Percentiles rank a stretch among this genome's conserved stretches.
Evolutionary conservation across 2,888 invertebrate species (phyloP).

Genomic region (Drosophila gaucha): DNA sequence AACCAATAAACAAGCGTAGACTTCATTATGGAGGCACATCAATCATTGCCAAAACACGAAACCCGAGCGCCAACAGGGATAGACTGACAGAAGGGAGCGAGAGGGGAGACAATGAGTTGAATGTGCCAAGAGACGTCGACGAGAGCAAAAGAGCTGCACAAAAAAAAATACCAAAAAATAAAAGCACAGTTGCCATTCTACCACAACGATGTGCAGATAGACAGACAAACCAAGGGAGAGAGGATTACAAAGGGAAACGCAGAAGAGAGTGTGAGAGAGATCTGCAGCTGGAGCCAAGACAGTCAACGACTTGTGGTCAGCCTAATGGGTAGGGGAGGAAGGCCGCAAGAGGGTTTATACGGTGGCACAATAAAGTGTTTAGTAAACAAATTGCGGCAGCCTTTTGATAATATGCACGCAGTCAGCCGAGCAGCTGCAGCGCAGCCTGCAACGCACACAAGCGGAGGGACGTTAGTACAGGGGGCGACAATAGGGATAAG

Average conservation of each 20-base stretch:
- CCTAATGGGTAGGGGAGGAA: conserved; percentile 1
- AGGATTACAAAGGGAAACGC: conserved; percentile 12
- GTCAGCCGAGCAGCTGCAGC: conserved; percentile 36
- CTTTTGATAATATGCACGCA: conserved; percentile 72
- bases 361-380: conserved; percentile 80
- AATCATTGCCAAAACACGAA: conserved; percentile 72
- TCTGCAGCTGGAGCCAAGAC: conserved; percentile 37
- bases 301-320: conserved; percentile 62
- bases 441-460: conserved; percentile 26
- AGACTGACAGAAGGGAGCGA: not conserved
- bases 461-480: not conserved
- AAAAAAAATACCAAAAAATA: conserved; percentile 25
- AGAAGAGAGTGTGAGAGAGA: conserved; percentile 8
- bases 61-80: conserved; percentile 3
- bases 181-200: conserved; percentile 50
- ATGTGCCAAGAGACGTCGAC: conserved; percentile 55
- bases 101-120: conserved; percentile 41
- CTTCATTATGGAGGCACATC: conserved; percentile 72
- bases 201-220: conserved; percentile 31
- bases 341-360: conserved; percentile 29
- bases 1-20: conserved; percentile 67
- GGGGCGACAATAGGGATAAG: conserved; percentile 29
- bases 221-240: conserved; percentile 3
- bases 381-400: conserved; percentile 79
- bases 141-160: conserved; percentile 27